A percentile compares a stretch with the other conserved stretches of the same genome.
phyloP scores from a whole-genome alignment of 2,888 invertebrate species.

The Asteroscopus sphinx region DNA sequence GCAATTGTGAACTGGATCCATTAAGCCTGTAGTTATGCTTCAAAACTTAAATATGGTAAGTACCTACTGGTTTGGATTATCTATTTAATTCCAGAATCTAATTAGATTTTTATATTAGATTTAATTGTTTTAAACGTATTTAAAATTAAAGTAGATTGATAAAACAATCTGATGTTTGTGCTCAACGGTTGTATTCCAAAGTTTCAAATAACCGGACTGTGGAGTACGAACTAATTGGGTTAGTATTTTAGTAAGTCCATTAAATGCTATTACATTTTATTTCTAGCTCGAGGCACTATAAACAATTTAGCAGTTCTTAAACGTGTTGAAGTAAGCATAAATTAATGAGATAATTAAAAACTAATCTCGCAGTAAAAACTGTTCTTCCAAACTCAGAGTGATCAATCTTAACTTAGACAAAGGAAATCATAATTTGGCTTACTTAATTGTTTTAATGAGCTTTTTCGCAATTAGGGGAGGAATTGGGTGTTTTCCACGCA shows the following conservation, averaged over 20 bases:
- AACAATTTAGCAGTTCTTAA: neutral
- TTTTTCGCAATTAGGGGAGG: conserved; percentile 50
- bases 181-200: neutral
- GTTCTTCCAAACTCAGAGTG: conserved; percentile 26
- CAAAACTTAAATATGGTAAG: conserved; percentile 16
- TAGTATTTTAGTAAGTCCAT: neutral
- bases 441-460: conserved; percentile 56
- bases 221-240: conserved; percentile 1
- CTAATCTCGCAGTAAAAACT: conserved; percentile 29
- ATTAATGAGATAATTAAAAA: conserved; percentile 28
- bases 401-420: conserved; percentile 53
- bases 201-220: neutral
- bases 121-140: conserved; percentile 3
- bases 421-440: conserved; percentile 52
- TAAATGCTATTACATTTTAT: neutral
- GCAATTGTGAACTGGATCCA: conserved; percentile 58
- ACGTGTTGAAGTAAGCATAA: conserved; percentile 7
- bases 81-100: conserved; percentile 5
- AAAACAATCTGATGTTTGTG: neutral
- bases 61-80: conserved; percentile 1
- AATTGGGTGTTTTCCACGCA: conserved; percentile 43
- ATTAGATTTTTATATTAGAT: neutral
- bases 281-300: neutral
- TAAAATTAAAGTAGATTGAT: conserved; percentile 2
- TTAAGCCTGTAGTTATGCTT: conserved; percentile 25